These are phyloP conservation scores for Plecotus auritus DNA, from an alignment of 2,113 vertebrate species.

Conservation along the genomic window DNA sequence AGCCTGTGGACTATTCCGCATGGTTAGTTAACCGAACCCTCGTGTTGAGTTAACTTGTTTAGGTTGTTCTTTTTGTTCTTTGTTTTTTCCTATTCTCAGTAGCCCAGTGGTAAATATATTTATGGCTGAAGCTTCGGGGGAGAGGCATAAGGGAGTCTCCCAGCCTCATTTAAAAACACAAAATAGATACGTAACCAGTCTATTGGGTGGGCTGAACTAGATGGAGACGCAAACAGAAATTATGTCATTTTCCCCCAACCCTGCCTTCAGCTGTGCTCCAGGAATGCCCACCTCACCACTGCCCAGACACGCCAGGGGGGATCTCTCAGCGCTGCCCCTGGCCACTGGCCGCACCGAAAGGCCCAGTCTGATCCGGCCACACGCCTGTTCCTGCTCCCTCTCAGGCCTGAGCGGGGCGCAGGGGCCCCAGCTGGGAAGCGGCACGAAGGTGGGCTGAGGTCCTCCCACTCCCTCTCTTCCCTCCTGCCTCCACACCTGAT, in stretches of 20 bases:
- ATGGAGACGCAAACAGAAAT: neutral
- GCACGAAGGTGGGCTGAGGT: rapidly evolving
- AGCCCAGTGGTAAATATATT: neutral
- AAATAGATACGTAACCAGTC: neutral
- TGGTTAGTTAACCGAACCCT: neutral
- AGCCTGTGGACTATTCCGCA: neutral
- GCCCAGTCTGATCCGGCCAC: neutral
- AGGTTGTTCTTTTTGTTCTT: neutral
- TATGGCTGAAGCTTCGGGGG: neutral
- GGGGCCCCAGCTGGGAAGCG: neutral
- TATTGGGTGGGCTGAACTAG: neutral
- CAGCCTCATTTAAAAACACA: neutral
- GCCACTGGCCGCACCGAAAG: too few relatives aligned
- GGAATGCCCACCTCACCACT: neutral
- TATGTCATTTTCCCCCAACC: neutral
- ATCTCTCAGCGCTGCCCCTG: neutral
- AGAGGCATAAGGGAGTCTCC: neutral
- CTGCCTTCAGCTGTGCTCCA: neutral
- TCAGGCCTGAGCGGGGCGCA: neutral
- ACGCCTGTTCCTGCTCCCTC: neutral
- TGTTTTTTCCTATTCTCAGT: neutral
- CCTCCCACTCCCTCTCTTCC: neutral
- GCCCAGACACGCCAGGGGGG: neutral
- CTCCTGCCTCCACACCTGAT: neutral
- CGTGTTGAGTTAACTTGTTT: neutral